Conservation (phyloP, 2,113 vertebrate genomes). For the Pteronura brasiliensis region DNA sequence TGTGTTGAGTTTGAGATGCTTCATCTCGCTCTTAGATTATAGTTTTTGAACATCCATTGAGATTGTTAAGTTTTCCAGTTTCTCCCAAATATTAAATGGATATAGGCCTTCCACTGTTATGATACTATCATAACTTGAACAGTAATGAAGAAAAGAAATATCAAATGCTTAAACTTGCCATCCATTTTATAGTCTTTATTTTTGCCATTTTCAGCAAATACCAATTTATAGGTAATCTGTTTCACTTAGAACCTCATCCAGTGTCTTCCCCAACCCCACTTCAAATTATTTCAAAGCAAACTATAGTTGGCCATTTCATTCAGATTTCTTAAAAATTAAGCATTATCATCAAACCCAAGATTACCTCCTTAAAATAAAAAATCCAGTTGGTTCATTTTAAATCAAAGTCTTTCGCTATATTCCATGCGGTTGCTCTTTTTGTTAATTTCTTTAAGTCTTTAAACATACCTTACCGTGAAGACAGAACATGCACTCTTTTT, state of each 20-base stretch:
- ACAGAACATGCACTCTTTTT: neutral
- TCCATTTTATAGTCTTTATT: neutral
- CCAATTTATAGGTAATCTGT: neutral
- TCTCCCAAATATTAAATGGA: neutral
- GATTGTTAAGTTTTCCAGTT: neutral
- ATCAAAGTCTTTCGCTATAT: neutral
- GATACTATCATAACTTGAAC: neutral
- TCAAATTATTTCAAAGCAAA: neutral
- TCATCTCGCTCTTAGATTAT: neutral
- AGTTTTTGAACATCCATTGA: neutral
- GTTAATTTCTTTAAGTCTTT: neutral
- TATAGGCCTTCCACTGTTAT: neutral
- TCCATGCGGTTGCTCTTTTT: neutral
- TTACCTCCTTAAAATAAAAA: neutral
- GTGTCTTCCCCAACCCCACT: neutral
- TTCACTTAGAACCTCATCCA: neutral
- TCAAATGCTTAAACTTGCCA: neutral
- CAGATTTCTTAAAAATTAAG: neutral
- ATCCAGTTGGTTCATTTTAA: neutral
- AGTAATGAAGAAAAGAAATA: slow-evolving; percentile 10
- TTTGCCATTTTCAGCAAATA: neutral
- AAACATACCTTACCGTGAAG: neutral
- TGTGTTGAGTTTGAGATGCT: neutral
- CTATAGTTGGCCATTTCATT: neutral
- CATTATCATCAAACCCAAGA: neutral